Base-by-base conservation (phyloP, 1,140 invertebrate species). In the Cryptotermes secundus region DNA sequence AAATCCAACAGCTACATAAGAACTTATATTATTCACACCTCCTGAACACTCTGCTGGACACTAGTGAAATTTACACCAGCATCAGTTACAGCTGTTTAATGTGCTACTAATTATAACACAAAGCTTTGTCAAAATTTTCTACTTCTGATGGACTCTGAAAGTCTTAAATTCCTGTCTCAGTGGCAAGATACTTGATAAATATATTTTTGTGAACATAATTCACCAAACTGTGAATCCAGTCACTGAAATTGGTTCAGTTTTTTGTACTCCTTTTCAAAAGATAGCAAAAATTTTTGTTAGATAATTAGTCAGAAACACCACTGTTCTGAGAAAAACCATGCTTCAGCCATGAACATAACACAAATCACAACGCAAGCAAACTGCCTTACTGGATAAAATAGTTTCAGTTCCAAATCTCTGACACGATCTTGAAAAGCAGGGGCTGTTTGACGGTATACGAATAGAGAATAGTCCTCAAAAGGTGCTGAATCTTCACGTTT, bases 391-490 rank as follows among this genome's bases (percentile, higher is more conserved):
- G 94, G 93, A 88, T 94, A 92, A 82, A 95, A 91, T 85, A 94
- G 92, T 91, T 95, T 95, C 89, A 92, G 91, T 89, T 96, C 95
- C 87, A 96, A 90, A 87, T 94, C 92, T 92, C 95, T 95, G 82
- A 95, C 94, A 85, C 95, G 91, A 89, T 95, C 94, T 89, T 95
- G 92, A 89, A 96, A 95, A 89, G 95, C 91, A 2, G 93, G 93
- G 7, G 94, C 94, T 59, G 93, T 94, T 90, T 94, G 93, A 59
- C 94, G 91, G 89, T 95, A 95, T 59, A 95, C 89, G 89, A 93
- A 94, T 87, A 95, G 92, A 79, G 93, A 94, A 88, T 94, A 95
- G 90, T 96, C 94, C 89, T 95, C 94, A 87, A 94, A 95, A 45
- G 93, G 92, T 85, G 89, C 88, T 84, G 89, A 87, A 85, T 92